A percentile compares a stretch with the other conserved stretches of the same genome.
These are phyloP conservation scores for Cataglyphis albicans DNA, from an alignment of 2,888 invertebrate species.

Conservation along the genomic window DNA sequence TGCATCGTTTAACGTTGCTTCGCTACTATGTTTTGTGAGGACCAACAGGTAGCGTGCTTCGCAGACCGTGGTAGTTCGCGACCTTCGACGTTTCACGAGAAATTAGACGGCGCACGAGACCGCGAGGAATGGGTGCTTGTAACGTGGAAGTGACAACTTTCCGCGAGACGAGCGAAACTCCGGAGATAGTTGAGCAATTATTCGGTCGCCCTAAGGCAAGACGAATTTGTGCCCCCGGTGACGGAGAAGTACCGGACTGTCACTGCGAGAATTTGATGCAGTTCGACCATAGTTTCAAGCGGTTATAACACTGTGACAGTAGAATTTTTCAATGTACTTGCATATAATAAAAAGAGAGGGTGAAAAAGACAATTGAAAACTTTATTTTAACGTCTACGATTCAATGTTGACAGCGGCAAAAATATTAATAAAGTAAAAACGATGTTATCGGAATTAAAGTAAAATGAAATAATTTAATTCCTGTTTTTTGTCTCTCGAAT, in stretches of 20 bases:
- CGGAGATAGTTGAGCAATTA: slow-evolving; percentile 55
- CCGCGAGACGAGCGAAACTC: slow-evolving; percentile 50
- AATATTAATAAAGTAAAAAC: slow-evolving; percentile 42
- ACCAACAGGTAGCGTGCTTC: slow-evolving; percentile 49
- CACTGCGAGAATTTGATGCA: slow-evolving; percentile 51
- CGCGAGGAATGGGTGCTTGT: slow-evolving; percentile 48
- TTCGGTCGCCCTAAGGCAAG: slow-evolving; percentile 52
- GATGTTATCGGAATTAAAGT: slow-evolving; percentile 8
- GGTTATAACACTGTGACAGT: slow-evolving; percentile 22
- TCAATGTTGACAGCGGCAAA: not conserved
- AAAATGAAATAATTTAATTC: slow-evolving; percentile 28
- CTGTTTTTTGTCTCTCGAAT: slow-evolving; percentile 4
- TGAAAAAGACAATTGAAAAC: slow-evolving; percentile 5
- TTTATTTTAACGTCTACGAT: not conserved
- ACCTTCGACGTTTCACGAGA: slow-evolving; percentile 51
- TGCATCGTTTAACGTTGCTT: not conserved
- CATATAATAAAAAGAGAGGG: too few species aligned
- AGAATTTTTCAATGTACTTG: slow-evolving; percentile 18
- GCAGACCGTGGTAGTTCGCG: slow-evolving; percentile 33
- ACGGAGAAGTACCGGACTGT: slow-evolving; percentile 33
- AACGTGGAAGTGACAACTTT: slow-evolving; percentile 55
- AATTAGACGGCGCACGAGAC: slow-evolving; percentile 51
- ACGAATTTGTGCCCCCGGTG: slow-evolving; percentile 45
- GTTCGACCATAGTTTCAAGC: slow-evolving; percentile 50
- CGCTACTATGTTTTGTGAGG: not conserved